phyloP scores from a whole-genome alignment of 2,113 vertebrate species.

The chimpanzee (Pan troglodytes) region DNA sequence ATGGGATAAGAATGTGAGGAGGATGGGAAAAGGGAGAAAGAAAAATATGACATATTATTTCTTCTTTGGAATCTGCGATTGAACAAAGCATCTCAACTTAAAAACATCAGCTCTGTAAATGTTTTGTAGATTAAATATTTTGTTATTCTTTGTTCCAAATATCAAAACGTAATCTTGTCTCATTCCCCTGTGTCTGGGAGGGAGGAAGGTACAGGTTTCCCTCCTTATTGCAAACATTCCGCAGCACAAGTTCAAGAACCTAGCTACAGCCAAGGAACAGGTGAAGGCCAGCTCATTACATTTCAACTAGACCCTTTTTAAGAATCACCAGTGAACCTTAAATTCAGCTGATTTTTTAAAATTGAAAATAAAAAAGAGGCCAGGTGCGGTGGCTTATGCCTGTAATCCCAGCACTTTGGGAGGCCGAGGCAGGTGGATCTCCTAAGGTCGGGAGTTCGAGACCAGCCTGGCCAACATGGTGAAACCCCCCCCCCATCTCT shows the following conservation, averaged over 20 bases:
- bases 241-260: neutral
- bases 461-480: too few species aligned
- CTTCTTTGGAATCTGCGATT: neutral
- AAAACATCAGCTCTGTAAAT: neutral
- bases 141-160: neutral
- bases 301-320: neutral
- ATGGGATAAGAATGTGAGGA: neutral
- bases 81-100: neutral
- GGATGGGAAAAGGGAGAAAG: neutral
- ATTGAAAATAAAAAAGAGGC: too few species aligned
- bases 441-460: too few species aligned
- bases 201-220: neutral
- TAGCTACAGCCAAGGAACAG: neutral
- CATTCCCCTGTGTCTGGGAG: neutral
- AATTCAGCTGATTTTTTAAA: neutral
- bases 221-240: neutral
- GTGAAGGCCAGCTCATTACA: neutral
- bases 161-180: neutral
- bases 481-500: too few species aligned
- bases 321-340: neutral
- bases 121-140: neutral
- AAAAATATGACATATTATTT: neutral
- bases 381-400: too few species aligned
- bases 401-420: too few species aligned
- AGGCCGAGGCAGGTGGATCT: too few species aligned